phyloP scores from a whole-genome alignment of 2,113 vertebrate genomes.

The Indri indri region DNA sequence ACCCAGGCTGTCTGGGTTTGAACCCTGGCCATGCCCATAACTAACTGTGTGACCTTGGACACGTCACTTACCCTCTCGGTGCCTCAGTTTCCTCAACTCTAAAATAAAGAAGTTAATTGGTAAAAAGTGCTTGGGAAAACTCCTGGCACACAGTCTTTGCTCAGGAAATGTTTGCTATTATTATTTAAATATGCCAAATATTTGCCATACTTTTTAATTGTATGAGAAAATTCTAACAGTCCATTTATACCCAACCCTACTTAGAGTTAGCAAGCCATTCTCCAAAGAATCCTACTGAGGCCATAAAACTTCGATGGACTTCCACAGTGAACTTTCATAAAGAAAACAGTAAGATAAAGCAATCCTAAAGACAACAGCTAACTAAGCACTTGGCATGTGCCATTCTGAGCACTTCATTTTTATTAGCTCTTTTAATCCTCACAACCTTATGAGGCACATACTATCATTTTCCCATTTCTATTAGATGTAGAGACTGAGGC shows the following conservation, averaged over 20 bases:
- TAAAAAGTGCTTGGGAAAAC: not conserved
- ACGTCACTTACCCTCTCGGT: not conserved
- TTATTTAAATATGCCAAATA: conserved; percentile 37
- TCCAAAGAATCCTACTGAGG: conserved; percentile 5
- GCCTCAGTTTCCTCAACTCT: not conserved
- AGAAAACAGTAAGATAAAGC: not conserved
- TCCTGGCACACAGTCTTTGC: not conserved
- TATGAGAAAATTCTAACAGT: not conserved
- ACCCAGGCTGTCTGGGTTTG: not conserved
- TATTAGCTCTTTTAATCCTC: not conserved
- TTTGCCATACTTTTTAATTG: conserved; percentile 4
- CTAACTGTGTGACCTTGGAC: not conserved
- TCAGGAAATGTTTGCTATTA: conserved; percentile 5
- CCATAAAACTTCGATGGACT: not conserved
- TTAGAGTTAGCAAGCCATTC: conserved; percentile 1
- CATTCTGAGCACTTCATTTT: not conserved
- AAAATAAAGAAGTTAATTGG: not conserved
- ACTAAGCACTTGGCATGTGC: not conserved
- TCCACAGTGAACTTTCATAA: not conserved
- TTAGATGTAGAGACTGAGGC: not conserved
- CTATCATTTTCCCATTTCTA: conserved; percentile 5
- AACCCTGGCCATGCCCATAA: not conserved
- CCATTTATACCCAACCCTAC: not conserved
- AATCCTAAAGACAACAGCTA: not conserved
- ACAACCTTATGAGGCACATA: not conserved